Percentiles rank a stretch among this genome's conserved stretches.
Evolutionary conservation across 2,113 vertebrate genomes (phyloP).

Genomic region (Lycaon pictus): DNA sequence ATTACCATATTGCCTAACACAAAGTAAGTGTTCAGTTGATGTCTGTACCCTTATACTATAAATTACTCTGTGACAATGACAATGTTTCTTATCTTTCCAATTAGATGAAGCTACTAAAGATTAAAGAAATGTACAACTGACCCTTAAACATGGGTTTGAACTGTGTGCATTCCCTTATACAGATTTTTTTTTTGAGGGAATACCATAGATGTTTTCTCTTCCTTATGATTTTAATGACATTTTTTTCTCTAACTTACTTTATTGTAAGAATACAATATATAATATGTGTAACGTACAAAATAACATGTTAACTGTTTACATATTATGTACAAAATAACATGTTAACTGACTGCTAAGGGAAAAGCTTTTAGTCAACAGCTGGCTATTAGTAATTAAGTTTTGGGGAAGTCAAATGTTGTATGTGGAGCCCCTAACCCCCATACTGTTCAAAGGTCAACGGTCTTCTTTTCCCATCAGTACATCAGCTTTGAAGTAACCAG

Average conservation of each 20-base stretch:
- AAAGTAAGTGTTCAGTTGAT: not conserved
- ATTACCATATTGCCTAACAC: not conserved
- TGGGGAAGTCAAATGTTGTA: not conserved
- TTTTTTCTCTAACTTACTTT: not conserved
- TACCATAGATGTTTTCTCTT: not conserved
- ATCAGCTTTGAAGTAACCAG: not conserved
- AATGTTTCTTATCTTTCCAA: not conserved
- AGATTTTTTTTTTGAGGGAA: not conserved
- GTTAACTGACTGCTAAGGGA: not conserved
- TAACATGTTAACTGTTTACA: not conserved
- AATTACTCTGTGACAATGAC: not conserved
- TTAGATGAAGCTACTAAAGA: not conserved
- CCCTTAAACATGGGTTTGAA: not conserved
- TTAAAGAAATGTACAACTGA: not conserved
- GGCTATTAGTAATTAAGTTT: not conserved
- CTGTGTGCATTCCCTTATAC: not conserved
- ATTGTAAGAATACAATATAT: not conserved
- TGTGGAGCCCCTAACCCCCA: not conserved
- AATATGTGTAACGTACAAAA: not conserved
- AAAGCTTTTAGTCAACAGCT: not conserved
- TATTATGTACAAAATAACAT: not conserved
- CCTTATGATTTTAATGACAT: not conserved
- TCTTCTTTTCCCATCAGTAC: not conserved
- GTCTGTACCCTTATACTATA: not conserved
- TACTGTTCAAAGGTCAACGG: not conserved